phyloP scores from a whole-genome alignment of 1,140 invertebrate species.

The Drosophila arawakana region DNA sequence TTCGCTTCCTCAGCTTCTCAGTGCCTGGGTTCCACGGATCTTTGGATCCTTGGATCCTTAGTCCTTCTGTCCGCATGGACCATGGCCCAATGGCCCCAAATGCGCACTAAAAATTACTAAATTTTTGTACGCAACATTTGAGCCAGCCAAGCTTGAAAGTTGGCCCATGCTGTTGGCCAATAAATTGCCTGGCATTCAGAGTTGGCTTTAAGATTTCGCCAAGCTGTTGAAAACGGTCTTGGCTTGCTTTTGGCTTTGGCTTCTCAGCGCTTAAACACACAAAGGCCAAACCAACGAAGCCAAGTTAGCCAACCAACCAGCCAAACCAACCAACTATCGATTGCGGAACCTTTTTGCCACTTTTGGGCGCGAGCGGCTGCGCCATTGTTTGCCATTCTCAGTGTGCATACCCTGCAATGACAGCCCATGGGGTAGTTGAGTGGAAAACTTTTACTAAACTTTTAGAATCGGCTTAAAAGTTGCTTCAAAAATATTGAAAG shows the following conservation, averaged over 20 bases:
- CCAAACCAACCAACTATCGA: constrained; percentile 44
- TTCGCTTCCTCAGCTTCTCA: neutral
- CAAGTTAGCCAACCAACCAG: neutral
- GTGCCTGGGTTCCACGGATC: neutral
- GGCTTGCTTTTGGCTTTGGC: constrained; percentile 18
- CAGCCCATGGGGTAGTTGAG: neutral
- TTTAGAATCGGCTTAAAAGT: neutral
- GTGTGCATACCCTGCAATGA: constrained; percentile 30
- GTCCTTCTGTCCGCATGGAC: constrained; percentile 18
- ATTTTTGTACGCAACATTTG: constrained; percentile 65
- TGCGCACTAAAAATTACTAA: constrained; percentile 70
- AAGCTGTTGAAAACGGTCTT: constrained; percentile 53
- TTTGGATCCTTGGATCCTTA: neutral
- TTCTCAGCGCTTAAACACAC: constrained; percentile 42
- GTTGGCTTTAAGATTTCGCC: constrained; percentile 65
- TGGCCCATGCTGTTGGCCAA: constrained; percentile 50
- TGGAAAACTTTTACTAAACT: neutral
- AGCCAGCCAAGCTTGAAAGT: constrained; percentile 39
- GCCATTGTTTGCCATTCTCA: constrained; percentile 38
- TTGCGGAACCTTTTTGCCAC: constrained; percentile 52
- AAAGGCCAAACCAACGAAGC: constrained; percentile 23
- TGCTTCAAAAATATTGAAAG: neutral
- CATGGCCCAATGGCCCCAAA: constrained; percentile 51
- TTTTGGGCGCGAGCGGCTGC: constrained; percentile 20
- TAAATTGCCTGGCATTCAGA: constrained; percentile 62